Base-by-base conservation (phyloP, 2,113 vertebrate species). In the Microcebus lehilahytsara region DNA sequence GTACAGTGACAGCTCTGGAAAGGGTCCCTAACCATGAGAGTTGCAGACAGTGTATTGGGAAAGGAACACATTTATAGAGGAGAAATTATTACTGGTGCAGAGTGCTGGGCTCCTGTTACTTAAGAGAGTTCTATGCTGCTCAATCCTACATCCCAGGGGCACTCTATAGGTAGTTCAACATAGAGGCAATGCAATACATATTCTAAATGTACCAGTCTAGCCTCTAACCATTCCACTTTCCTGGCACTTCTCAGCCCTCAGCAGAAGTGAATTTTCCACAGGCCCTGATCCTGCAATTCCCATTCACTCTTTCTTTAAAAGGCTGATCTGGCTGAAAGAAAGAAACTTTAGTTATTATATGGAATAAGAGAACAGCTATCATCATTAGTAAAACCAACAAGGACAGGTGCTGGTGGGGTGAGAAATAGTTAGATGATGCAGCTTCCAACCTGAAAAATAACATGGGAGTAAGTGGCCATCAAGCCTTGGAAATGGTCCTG, bases 361-460 rank as follows among this genome's bases (percentile, higher is more conserved):
- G 91, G 95, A 2, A 91, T 89, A 96, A 96, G 94, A 93, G 49
- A 64, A 23, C 40, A 85, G 16, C 86, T 83, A 25, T 89, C 95
- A 95, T 77, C 96, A 96, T 96, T 96, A 98, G 97, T 80, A 97
- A 96, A 97, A 92, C 80, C 96, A 56, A 93, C 64, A 91, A 96
- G 75, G 72, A 10, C 10, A 53, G 77, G 72, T 66, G 95, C 93
- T 95, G 81, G 93, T 88, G 71, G 84, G n/a, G 71, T 60, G 90
- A 98, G 97, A 81, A 97, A 92, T 8, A 89, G 96, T 89, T 69
- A 97, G 91, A 80, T 67, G 97, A 89, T 5, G 83, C 79, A 88
- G 96, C 85, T 83, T 7, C 93, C 97, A 85, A 97, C 96, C 97
- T 99, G 98, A 92, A 98, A 98, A 98, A 96, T 56, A 98, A 98